phyloP scores from a whole-genome alignment of 2,888 invertebrate genomes.

The Polyploca ridens region DNA sequence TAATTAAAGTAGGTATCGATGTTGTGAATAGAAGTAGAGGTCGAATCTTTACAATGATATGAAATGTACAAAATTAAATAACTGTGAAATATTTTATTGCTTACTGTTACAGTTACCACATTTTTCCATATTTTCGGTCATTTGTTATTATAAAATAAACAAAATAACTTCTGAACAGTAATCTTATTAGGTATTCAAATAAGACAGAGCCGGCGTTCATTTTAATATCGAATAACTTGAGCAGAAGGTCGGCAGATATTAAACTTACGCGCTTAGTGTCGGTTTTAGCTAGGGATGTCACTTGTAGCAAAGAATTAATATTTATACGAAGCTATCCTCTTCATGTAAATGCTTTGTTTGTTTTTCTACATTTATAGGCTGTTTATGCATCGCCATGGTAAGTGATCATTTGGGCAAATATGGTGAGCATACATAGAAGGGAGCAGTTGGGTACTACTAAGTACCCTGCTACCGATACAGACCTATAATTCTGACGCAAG shows the following conservation, averaged over 20 bases:
- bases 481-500: too few relatives aligned
- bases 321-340: neutral
- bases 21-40: too few relatives aligned
- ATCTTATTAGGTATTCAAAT: conserved; percentile 9
- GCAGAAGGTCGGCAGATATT: conserved; percentile 2
- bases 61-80: neutral
- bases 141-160: conserved; percentile 2
- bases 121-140: neutral
- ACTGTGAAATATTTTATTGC: neutral
- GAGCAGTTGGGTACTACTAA: too few relatives aligned
- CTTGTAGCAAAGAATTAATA: neutral
- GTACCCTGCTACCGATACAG: too few relatives aligned
- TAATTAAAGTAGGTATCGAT: too few relatives aligned
- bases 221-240: conserved; percentile 7
- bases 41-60: neutral
- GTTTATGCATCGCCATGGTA: too few relatives aligned
- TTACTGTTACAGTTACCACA: neutral
- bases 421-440: too few relatives aligned
- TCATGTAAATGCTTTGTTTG: neutral
- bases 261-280: conserved; percentile 4
- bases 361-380: neutral
- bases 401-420: too few relatives aligned
- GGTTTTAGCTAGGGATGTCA: neutral
- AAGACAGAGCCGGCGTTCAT: conserved; percentile 1
- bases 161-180: neutral